Conservation (phyloP, 2,888 invertebrate species). For the Oscheius myriophilus region DNA sequence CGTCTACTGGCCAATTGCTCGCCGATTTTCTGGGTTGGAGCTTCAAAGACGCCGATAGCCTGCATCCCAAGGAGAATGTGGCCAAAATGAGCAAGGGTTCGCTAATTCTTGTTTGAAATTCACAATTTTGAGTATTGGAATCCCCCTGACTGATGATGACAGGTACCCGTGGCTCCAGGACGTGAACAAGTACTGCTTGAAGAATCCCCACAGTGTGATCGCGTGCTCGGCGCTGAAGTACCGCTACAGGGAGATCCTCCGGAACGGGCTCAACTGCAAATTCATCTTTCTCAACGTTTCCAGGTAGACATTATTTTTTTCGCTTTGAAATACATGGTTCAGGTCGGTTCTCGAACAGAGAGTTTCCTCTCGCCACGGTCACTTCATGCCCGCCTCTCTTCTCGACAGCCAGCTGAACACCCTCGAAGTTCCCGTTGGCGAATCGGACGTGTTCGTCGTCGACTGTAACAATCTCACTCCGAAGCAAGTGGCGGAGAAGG, state of each 20-base stretch:
- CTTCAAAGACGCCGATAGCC: slow-evolving; percentile 48
- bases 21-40: slow-evolving; percentile 43
- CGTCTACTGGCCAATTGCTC: slow-evolving; percentile 45
- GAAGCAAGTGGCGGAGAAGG: too few species aligned
- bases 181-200: slow-evolving; percentile 33
- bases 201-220: slow-evolving; percentile 41
- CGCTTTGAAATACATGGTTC: neutral
- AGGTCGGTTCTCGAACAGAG: slow-evolving; percentile 26
- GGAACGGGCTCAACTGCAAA: neutral
- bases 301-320: slow-evolving; percentile 10
- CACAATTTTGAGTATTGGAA: slow-evolving; percentile 32
- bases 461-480: neutral
- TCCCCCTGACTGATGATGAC: slow-evolving; percentile 64
- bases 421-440: slow-evolving; percentile 38
- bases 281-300: neutral
- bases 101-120: neutral
- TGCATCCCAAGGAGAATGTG: slow-evolving; percentile 65
- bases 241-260: slow-evolving; percentile 60
- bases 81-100: slow-evolving; percentile 69
- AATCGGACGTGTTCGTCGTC: slow-evolving; percentile 1
- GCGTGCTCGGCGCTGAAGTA: slow-evolving; percentile 72
- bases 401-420: slow-evolving; percentile 38
- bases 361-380: slow-evolving; percentile 18
- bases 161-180: slow-evolving; percentile 69
- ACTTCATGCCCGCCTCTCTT: slow-evolving; percentile 36